These are phyloP conservation scores for Archips xylosteana DNA, from an alignment of 2,888 invertebrate genomes.

Conservation along the genomic window DNA sequence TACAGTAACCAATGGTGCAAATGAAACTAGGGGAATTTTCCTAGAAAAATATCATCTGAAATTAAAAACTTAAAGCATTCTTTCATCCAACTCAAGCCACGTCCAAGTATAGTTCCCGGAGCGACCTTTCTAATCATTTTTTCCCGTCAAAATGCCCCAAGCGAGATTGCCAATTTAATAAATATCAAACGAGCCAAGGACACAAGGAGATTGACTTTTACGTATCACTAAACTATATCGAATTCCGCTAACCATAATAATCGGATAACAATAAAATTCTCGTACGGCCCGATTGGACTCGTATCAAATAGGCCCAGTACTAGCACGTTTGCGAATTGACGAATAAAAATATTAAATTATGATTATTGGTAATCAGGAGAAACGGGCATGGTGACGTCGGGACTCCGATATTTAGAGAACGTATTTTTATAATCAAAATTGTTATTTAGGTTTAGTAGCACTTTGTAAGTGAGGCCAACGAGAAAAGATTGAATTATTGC, in stretches of 20 bases:
- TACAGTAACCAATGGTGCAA: too few relatives aligned
- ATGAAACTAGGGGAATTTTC: too few relatives aligned
- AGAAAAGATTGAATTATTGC: too few relatives aligned
- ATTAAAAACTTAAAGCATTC: constrained; percentile 5
- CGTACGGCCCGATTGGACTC: constrained; percentile 17
- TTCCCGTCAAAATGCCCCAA: constrained; percentile 26
- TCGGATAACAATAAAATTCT: constrained; percentile 37
- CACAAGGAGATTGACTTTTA: constrained; percentile 41
- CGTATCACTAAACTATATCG: constrained; percentile 41
- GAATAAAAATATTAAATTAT: background rate
- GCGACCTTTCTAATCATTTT: constrained; percentile 29
- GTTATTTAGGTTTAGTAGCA: too few relatives aligned
- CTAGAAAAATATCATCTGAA: background rate
- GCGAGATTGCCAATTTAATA: constrained; percentile 40
- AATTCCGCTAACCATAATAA: constrained; percentile 38
- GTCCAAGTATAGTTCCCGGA: constrained; percentile 17
- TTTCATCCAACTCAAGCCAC: constrained; percentile 5
- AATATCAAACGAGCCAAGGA: constrained; percentile 35
- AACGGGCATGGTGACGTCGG: background rate
- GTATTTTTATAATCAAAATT: too few relatives aligned
- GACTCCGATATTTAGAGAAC: background rate
- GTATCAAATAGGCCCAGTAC: background rate
- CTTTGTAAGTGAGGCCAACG: too few relatives aligned
- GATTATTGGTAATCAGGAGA: background rate
- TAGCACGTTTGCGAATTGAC: background rate